Base-by-base conservation (phyloP, 2,888 invertebrate species). In the Antitype chi region DNA sequence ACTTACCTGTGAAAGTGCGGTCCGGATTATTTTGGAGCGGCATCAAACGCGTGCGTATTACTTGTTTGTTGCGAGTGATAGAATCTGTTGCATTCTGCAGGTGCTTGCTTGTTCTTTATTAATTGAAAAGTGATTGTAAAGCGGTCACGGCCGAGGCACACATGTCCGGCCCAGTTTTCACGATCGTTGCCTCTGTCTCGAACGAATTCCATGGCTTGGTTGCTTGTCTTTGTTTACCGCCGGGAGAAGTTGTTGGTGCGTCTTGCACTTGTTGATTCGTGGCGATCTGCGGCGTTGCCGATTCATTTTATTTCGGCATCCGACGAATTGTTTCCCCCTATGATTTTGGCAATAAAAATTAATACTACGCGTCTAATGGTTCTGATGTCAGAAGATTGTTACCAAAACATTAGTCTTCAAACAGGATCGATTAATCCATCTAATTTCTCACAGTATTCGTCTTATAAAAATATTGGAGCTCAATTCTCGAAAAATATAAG, bases 71-170 rank as follows among this genome's bases (percentile, higher is more conserved):
- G 88, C 89, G 85, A 90, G 91, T 91, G 92, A 90, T 91, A 90
- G 94, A 93, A 93, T 94, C 93, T 93, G 93, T 94, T 95, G 94
- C 94, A 94, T 94, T 95, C 94, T 94, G 94, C 96, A 96, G 96
- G 96, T 96, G 96, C 94, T 94, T 89, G 92, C 90, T 92, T 90
- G 92, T 94, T 95, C 92, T 95, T 95, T 95, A 95, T 95, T 96
- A 95, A 95, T 96, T 95, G 96, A 96, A 96, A 96, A 96, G 96
- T 96, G 96, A 96, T 96, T 96, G 96, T 95, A 96, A 95, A 90
- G 93, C 94, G 96, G 96, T 94, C 96, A 96, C 94, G 96, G 96
- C 95, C 96, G 95, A 93, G 93, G 93, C 95, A 95, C 95, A 95
- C 93, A 95, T 96, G 96, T 96, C 96, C 96, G 96, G 95, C 94